A percentile compares a stretch with the other conserved stretches of the same genome.
phyloP scores from a whole-genome alignment of 2,797 vertebrate species.

The Artibeus lituratus region DNA sequence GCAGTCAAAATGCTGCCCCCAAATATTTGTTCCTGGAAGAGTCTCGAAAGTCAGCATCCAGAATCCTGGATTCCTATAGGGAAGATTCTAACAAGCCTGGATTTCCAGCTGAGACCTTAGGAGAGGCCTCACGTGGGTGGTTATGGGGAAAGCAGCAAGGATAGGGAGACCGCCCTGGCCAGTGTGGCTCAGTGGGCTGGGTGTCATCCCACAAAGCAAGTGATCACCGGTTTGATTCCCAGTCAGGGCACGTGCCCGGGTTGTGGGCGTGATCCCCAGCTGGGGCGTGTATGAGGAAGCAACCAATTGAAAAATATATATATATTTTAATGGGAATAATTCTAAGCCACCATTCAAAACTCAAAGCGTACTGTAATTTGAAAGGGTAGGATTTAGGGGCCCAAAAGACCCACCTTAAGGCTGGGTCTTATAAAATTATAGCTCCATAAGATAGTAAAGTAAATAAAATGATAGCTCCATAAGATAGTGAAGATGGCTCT shows the following conservation, averaged over 20 bases:
- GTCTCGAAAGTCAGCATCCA: neutral
- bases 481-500: neutral
- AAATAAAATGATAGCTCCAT: neutral
- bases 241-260: neutral
- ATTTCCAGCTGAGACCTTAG: neutral
- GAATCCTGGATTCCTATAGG: neutral
- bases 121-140: fast-evolving
- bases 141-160: neutral
- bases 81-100: neutral
- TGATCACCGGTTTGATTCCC: neutral
- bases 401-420: neutral
- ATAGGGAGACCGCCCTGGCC: too few species aligned
- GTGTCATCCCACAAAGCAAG: neutral
- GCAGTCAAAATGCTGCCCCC: neutral
- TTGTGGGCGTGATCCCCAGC: neutral
- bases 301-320: neutral
- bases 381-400: neutral
- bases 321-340: neutral
- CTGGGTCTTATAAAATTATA: neutral
- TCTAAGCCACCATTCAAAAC: neutral
- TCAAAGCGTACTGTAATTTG: neutral
- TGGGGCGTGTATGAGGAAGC: neutral
- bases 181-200: neutral
- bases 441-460: neutral
- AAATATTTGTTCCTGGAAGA: neutral